Percentiles rank a stretch among this genome's conserved stretches.
These are phyloP conservation scores for Cydia splendana DNA, from an alignment of 1,140 invertebrate genomes.

Conservation along the genomic window DNA sequence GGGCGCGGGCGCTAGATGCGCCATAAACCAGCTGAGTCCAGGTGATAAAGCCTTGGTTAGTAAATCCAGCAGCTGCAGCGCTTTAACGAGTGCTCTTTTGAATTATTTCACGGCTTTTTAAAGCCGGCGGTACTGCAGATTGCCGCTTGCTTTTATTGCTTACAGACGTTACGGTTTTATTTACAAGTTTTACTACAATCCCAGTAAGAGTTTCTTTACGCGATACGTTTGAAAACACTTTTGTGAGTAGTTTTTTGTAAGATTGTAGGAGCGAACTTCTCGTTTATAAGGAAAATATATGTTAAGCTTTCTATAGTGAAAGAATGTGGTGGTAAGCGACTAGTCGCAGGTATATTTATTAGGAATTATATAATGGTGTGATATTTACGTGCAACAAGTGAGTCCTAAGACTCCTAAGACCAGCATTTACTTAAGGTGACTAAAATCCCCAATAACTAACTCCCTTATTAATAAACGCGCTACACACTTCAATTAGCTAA, in stretches of 20 bases:
- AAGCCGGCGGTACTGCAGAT: constrained; percentile 52
- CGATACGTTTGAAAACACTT: constrained; percentile 23
- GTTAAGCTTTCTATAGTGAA: too few species aligned
- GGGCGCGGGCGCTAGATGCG: constrained; percentile 42
- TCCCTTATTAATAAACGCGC: too few species aligned
- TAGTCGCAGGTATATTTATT: too few species aligned
- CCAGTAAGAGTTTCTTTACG: constrained; percentile 31
- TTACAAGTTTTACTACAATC: constrained; percentile 30
- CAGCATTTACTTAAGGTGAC: too few species aligned
- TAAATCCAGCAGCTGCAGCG: constrained; percentile 44
- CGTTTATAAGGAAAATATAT: too few species aligned
- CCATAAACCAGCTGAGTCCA: constrained; percentile 50
- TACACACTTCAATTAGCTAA: too few species aligned
- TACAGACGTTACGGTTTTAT: constrained; percentile 31
- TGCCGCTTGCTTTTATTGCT: constrained; percentile 49
- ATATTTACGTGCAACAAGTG: too few species aligned
- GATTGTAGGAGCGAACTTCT: background rate
- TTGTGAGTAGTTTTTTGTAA: constrained; percentile 17
- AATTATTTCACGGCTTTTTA: constrained; percentile 70
- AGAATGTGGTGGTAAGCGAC: too few species aligned
- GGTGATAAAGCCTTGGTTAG: constrained; percentile 53
- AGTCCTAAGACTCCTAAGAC: too few species aligned
- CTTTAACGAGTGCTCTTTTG: constrained; percentile 61
- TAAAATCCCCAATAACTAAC: too few species aligned
- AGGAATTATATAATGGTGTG: too few species aligned